Evolutionary conservation across 2,113 vertebrate genomes (phyloP), one percentile per base, ranked within the genome.

Genomic region (Neotoma lepida): DNA sequence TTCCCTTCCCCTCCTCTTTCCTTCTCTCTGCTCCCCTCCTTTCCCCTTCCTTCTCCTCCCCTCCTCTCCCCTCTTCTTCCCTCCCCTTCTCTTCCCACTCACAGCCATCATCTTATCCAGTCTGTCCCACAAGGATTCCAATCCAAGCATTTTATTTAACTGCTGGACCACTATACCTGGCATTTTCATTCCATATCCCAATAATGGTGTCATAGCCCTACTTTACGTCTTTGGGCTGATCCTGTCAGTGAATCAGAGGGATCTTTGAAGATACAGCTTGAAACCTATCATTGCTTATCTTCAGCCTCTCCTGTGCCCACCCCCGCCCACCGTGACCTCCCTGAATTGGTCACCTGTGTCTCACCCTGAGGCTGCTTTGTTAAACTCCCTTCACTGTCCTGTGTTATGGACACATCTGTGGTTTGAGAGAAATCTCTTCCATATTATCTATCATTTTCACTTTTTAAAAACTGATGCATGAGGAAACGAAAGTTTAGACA

Each of bases 151-250:
- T 44, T 56, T 56, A 54, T 39, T 78, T 0, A 66, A n/a, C 12
- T 58, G 58, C 33, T n/a, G 28, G 1, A 3, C 44, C 14, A 1
- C 18, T 2, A 1, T 1, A 56, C 7, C 30, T 39, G 49, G 15
- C 14, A 41, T 17, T 18, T 44, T 44, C 20, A 1, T 41, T 4
- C 5, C 1, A 15, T 33, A 84, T 15, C 14, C 24, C 9, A 6
- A 6, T 61, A 17, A 8, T 6, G 12, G 2, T 15, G 15, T 30
- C 35, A 58, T 4, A 26, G 4, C 4, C 58, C 68, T 1, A 5
- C 10, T 8, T 17, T 17, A 24, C 30, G 0, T 24, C 28, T 49
- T 73, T 3, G 13, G 22, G 28, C 35, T 46, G 4, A 26, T 46
- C n/a, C 4, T 76, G 66, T 18, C 30, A 17, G 17, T 15, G n/a